Evolutionary conservation across 2,797 vertebrate genomes (phyloP).

Genomic region (Rhinophrynus dorsalis): DNA sequence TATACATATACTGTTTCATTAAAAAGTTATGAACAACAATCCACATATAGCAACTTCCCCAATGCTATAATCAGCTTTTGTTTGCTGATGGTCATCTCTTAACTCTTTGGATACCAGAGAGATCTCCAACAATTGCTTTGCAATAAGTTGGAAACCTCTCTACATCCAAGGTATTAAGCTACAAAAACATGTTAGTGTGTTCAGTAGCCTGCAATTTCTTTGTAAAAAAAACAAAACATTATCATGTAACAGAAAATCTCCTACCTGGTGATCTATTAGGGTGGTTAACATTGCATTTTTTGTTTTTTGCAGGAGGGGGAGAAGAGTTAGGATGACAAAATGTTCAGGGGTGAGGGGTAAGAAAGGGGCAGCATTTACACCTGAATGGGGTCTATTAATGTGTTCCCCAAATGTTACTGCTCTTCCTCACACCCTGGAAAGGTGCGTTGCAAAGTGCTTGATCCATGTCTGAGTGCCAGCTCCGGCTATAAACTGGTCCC

Average conservation of each 20-base stretch:
- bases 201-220: background rate
- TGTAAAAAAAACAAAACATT: background rate
- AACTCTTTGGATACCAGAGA: too few species aligned
- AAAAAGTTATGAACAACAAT: too few species aligned
- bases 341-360: background rate
- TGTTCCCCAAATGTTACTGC: slow-evolving; percentile 16
- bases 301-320: background rate
- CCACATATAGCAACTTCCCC: too few species aligned
- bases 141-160: too few species aligned
- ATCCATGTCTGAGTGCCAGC: background rate
- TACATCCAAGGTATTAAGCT: too few species aligned
- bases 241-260: slow-evolving; percentile 15
- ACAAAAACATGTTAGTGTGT: slow-evolving; percentile 1
- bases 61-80: too few species aligned
- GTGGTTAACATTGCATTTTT: background rate
- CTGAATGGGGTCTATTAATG: background rate
- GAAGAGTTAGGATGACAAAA: slow-evolving; percentile 4
- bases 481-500: slow-evolving; percentile 71
- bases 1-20: too few species aligned
- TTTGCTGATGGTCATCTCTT: too few species aligned
- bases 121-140: too few species aligned
- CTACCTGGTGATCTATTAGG: slow-evolving; percentile 30
- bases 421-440: background rate
- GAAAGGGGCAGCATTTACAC: background rate
- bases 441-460: slow-evolving; percentile 28